Evolutionary conservation across 1,140 invertebrate genomes (phyloP).

Genomic region (Papilio machaon): DNA sequence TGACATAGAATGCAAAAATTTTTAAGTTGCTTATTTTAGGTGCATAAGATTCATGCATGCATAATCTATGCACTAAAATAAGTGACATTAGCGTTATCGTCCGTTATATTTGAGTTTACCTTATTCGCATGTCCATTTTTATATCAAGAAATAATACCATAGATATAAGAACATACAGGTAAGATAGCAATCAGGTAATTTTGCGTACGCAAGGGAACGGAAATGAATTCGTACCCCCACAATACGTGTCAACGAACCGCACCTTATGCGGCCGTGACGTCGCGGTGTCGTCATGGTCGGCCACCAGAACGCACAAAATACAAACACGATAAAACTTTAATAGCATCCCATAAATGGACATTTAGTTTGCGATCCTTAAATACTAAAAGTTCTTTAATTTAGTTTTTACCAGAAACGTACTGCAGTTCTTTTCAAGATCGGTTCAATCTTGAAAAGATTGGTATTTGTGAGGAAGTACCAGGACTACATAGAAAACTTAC

Average conservation of each 20-base stretch:
- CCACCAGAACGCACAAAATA: neutral
- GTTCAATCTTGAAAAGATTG: neutral
- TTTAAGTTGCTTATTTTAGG: neutral
- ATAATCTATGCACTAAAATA: neutral
- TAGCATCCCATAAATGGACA: neutral
- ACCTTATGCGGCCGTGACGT: neutral
- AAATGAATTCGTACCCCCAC: conserved; percentile 21
- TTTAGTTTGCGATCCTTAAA: neutral
- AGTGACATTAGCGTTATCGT: neutral
- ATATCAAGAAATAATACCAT: no score
- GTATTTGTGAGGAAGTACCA: neutral
- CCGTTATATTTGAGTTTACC: neutral
- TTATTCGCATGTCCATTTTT: neutral
- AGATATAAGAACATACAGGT: neutral
- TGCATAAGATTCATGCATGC: neutral
- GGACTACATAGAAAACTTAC: neutral
- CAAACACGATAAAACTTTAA: neutral
- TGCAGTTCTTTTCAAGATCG: neutral
- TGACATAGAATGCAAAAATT: neutral
- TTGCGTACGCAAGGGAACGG: neutral
- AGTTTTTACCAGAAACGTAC: no score
- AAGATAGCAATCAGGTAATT: neutral
- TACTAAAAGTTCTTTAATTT: neutral
- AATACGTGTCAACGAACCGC: conserved; percentile 18
- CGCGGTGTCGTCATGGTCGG: neutral